phyloP scores from a whole-genome alignment of 2,888 invertebrate species.

The Agrochola macilenta region DNA sequence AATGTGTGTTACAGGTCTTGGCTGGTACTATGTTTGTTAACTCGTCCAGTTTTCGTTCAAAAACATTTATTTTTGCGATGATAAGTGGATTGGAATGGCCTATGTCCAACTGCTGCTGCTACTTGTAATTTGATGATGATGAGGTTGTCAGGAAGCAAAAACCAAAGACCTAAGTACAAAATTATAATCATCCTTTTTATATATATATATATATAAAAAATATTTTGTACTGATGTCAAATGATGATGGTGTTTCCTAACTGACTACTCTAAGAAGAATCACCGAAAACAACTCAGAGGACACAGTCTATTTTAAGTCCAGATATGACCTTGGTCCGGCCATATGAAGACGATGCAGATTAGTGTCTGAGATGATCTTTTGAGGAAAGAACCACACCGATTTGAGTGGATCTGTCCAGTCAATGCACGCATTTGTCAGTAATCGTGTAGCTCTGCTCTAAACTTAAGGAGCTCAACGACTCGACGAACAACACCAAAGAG shows the following conservation, averaged over 20 bases:
- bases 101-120: not conserved
- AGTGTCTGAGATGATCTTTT: not conserved
- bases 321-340: not conserved
- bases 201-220: too few species aligned
- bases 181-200: not conserved
- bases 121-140: not conserved
- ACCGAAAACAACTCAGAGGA: not conserved
- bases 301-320: not conserved
- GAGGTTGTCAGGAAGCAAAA: not conserved
- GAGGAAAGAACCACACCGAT: not conserved
- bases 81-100: not conserved
- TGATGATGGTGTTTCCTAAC: too few species aligned
- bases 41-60: not conserved
- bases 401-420: not conserved
- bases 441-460: not conserved
- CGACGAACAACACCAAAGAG: not conserved
- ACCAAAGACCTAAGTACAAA: not conserved
- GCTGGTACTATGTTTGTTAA: slow-evolving; percentile 8
- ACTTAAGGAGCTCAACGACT: not conserved
- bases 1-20: slow-evolving; percentile 31
- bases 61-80: not conserved
- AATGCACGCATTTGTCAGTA: not conserved
- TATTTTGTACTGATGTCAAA: not conserved
- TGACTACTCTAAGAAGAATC: not conserved
- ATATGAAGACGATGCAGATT: not conserved